Percentiles rank a stretch among this genome's conserved stretches.
Evolutionary conservation across 2,113 vertebrate species (phyloP).

Genomic region (Bostrychus sinensis): DNA sequence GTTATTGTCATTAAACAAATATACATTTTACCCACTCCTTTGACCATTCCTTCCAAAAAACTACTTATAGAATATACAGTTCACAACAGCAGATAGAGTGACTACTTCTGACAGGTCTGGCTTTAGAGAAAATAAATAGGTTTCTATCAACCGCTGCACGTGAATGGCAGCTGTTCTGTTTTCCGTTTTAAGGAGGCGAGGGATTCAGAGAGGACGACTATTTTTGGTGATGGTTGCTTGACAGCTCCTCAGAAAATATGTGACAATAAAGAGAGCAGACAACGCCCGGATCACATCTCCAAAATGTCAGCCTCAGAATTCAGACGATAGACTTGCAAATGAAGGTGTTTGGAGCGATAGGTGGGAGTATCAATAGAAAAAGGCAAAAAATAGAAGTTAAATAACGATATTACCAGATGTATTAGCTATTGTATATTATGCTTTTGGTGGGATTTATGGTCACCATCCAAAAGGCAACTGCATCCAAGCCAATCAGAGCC

Average conservation of each 20-base stretch:
- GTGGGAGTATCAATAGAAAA: background rate
- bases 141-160: conserved; percentile 14
- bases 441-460: too few species aligned
- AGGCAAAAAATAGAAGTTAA: background rate
- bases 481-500: too few species aligned
- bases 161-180: conserved; percentile 5
- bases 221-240: conserved; percentile 31
- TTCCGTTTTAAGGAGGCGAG: conserved; percentile 11
- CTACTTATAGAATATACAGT: conserved; percentile 29
- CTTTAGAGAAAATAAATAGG: conserved; percentile 22
- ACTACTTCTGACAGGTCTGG: conserved; percentile 1
- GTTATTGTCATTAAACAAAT: background rate
- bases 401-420: too few species aligned
- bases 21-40: background rate
- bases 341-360: background rate
- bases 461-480: too few species aligned
- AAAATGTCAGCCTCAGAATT: conserved; percentile 19
- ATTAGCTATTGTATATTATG: too few species aligned
- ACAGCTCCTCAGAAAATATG: conserved; percentile 27
- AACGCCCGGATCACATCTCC: background rate
- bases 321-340: conserved; percentile 12
- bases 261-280: conserved; percentile 24
- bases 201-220: conserved; percentile 40
- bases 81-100: conserved; percentile 21
- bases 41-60: background rate